Evolutionary conservation across 2,797 vertebrate genomes (phyloP).

Genomic region (Enteromius viviparus): DNA sequence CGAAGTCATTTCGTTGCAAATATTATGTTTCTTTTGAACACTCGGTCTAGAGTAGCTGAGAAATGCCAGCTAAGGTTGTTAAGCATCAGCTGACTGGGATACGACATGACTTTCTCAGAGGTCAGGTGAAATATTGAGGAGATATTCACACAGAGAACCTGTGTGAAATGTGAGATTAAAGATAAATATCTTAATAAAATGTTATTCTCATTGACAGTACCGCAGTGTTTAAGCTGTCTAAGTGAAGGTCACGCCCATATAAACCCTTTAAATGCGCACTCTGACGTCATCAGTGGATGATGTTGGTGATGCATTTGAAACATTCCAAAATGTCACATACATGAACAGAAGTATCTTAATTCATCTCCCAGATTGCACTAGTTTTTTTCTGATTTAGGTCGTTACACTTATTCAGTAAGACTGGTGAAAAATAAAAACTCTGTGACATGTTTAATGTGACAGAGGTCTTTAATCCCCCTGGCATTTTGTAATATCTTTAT

Average conservation of each 20-base stretch:
- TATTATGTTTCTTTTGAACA: neutral
- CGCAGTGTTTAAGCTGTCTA: constrained; percentile 24
- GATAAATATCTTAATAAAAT: no score
- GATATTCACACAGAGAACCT: neutral
- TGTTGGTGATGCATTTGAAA: neutral
- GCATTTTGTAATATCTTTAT: neutral
- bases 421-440: neutral
- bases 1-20: neutral
- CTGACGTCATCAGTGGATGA: neutral
- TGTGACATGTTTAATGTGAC: neutral
- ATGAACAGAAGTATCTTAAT: neutral
- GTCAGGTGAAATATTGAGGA: neutral
- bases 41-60: fast-evolving
- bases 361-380: neutral
- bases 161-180: neutral
- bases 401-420: neutral
- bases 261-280: constrained; percentile 33
- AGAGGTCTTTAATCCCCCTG: neutral
- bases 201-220: neutral
- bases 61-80: neutral
- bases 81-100: neutral
- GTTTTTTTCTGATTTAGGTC: neutral
- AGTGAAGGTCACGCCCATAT: constrained; percentile 65
- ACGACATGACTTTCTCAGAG: neutral
- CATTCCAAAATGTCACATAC: neutral